Conservation (phyloP, 2,888 invertebrate species). For the Andrena chrysosceles region DNA sequence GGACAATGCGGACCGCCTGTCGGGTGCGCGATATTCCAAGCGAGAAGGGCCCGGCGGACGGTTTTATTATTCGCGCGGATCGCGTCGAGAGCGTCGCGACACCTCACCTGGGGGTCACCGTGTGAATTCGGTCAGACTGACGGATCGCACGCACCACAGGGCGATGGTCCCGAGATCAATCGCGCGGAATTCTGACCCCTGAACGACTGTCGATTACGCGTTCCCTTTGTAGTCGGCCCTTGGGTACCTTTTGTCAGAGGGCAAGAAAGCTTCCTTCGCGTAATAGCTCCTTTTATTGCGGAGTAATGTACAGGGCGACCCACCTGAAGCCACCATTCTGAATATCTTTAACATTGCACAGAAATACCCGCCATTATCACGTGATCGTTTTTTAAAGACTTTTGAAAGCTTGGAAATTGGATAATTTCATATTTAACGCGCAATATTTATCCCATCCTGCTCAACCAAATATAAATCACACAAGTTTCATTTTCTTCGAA, state of each 20-base stretch:
- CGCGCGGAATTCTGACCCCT: slow-evolving; percentile 32
- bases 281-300: neutral
- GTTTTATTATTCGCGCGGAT: slow-evolving; percentile 70
- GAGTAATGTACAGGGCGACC: too few relatives aligned
- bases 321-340: neutral
- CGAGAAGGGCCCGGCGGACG: slow-evolving; percentile 52
- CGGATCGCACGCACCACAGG: slow-evolving; percentile 23
- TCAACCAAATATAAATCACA: too few relatives aligned
- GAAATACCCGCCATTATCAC: too few relatives aligned
- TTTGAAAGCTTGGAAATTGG: neutral
- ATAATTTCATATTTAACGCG: neutral
- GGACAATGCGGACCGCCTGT: slow-evolving; percentile 73
- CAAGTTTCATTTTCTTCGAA: too few relatives aligned
- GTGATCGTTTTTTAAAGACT: neutral
- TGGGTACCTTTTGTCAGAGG: slow-evolving; percentile 11
- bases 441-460: too few relatives aligned
- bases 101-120: slow-evolving; percentile 62
- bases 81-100: slow-evolving; percentile 53
- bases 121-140: slow-evolving; percentile 63
- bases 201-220: slow-evolving; percentile 31
- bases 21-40: slow-evolving; percentile 53
- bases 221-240: neutral
- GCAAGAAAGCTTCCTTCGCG: slow-evolving; percentile 13
- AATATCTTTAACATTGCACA: neutral
- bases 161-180: slow-evolving; percentile 28